Base-by-base conservation (phyloP, 2,797 vertebrate genomes). In the Hemibagrus guttatus region DNA sequence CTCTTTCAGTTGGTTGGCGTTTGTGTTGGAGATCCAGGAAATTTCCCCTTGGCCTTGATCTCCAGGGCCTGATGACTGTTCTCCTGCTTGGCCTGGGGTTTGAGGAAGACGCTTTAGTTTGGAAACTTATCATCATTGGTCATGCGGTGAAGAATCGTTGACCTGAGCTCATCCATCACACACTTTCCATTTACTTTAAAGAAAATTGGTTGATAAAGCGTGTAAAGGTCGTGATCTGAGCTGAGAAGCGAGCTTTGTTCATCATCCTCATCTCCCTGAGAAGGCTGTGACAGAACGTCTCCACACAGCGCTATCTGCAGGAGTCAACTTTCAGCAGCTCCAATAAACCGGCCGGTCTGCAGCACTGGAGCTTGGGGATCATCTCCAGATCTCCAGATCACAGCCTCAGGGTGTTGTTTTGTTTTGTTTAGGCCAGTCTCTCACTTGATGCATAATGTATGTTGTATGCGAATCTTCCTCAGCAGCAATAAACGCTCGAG, bases 311-410 rank as follows among this genome's bases (percentile, higher is more conserved):
- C 79, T 86, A 91, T 90, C 88, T 89, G 42, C 75, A 72, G 56
- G 72, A 83, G 79, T 86, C 74, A 86, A 85, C 88, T 91, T 86
- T 90, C 87, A 88, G 84, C 87, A 87, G 87, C 85, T 91, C 79
- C 52, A 72, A 84, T 91, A 90, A 91, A 71, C 88, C 56, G 78
- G 69, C 28, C 64, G 85, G 75, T 71, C 80, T 72, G 89, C 90
- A 87, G 87, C 83, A 49, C 66, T 75, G 81, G 14, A 61, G 35
- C 63, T 52, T 39, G 26, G 42, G 90, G 88, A 84, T 39, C 86
- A 49, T 49, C 46, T 49, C 46, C 46, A 49, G 46, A 87, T 78
- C 31, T 52, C 9, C 39, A 79, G 84, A 80, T 49, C 49, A 26
- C 35, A 49, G 63, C 68, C 68, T 78, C 39, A 13, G 6, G 3